These are phyloP conservation scores for Eueides isabella DNA, from an alignment of 1,140 invertebrate genomes.

Conservation along the genomic window DNA sequence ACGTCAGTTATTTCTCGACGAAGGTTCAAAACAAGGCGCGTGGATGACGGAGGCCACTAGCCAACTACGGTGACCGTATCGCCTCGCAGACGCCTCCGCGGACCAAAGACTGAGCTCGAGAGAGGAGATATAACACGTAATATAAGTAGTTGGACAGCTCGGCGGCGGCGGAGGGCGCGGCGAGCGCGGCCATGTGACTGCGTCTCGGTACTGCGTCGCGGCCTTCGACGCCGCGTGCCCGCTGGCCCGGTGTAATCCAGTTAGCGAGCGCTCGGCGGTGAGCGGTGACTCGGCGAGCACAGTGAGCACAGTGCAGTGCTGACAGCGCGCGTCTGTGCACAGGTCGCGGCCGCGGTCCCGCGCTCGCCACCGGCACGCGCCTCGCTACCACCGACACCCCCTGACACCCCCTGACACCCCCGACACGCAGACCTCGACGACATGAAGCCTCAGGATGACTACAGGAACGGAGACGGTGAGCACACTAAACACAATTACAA, in stretches of 20 bases:
- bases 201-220: conserved; percentile 49
- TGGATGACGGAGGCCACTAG: conserved; percentile 13
- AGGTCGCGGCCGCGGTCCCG: conserved; percentile 20
- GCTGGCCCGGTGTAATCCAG: conserved; percentile 48
- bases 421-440: background rate
- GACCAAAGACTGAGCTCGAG: conserved; percentile 8
- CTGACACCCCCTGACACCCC: background rate
- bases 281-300: too few species aligned
- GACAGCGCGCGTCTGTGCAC: conserved; percentile 29
- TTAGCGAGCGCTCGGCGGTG: conserved; percentile 38
- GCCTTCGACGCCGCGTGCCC: conserved; percentile 50
- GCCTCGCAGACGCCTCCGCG: conserved; percentile 17
- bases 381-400: background rate
- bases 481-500: background rate
- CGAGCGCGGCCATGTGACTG: conserved; percentile 52
- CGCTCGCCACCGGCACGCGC: background rate
- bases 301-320: too few species aligned
- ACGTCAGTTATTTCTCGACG: conserved; percentile 19
- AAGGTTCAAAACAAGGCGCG: conserved; percentile 40
- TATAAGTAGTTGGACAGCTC: conserved; percentile 34
- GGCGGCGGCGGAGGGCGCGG: conserved; percentile 25
- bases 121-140: conserved; percentile 26
- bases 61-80: background rate
- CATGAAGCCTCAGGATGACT: conserved; percentile 63
- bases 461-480: conserved; percentile 64